Conservation (phyloP, 2,113 vertebrate species). For the Colinus virginianus region DNA sequence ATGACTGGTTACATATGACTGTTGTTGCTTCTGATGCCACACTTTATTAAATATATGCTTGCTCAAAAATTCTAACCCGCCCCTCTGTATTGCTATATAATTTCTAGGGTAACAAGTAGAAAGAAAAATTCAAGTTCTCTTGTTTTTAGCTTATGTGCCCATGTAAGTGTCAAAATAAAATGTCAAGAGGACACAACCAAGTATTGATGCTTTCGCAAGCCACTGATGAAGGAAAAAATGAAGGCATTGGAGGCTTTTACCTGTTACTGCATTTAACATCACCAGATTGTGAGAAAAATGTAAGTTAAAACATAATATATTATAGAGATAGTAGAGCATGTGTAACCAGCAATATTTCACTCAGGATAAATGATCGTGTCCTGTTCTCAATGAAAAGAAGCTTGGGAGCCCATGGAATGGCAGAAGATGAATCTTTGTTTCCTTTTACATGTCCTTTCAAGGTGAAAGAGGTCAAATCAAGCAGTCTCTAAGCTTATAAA, state of each 20-base stretch:
- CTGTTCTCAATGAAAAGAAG: background rate
- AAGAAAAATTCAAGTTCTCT: background rate
- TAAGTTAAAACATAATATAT: background rate
- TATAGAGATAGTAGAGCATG: background rate
- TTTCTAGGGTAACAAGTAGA: background rate
- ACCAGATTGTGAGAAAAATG: background rate
- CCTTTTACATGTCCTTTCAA: constrained; percentile 59
- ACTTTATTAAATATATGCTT: background rate
- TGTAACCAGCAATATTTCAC: constrained; percentile 28
- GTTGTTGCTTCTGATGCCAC: background rate
- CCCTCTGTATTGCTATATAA: background rate
- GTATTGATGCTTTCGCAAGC: background rate
- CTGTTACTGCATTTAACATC: background rate
- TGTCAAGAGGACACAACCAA: background rate
- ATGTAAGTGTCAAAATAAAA: background rate
- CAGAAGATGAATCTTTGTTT: constrained; percentile 60
- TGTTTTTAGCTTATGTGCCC: constrained; percentile 1
- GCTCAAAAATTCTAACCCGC: background rate
- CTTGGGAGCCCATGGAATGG: background rate
- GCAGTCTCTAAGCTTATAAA: constrained; percentile 40
- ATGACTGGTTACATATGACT: background rate
- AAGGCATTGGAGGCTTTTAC: background rate
- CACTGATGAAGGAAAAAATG: background rate
- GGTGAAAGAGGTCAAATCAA: constrained; percentile 65
- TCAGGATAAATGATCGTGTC: constrained; percentile 1